Percentiles rank a stretch among this genome's conserved stretches.
These are phyloP conservation scores for Subacronicta megacephala DNA, from an alignment of 2,888 invertebrate genomes.

Conservation along the genomic window DNA sequence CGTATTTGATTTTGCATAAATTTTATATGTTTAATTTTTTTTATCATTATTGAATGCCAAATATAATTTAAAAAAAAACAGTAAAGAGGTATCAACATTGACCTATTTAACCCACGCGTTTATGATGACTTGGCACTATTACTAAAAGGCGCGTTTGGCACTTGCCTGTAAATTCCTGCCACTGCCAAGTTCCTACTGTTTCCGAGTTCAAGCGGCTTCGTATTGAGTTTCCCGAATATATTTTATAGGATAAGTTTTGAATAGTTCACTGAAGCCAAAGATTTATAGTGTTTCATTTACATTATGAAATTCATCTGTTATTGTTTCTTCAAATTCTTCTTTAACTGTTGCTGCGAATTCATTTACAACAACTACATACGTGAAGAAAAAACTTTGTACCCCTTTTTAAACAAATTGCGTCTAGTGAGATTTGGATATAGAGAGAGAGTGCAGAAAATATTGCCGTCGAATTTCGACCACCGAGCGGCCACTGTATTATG, in stretches of 20 bases:
- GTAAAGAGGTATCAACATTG: constrained; percentile 22
- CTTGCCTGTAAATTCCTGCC: constrained; percentile 42
- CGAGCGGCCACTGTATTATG: too few relatives aligned
- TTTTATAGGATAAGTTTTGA: constrained; percentile 65
- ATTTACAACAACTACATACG: too few relatives aligned
- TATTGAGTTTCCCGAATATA: constrained; percentile 54
- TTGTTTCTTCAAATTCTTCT: constrained; percentile 23
- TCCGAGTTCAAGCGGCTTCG: constrained; percentile 50
- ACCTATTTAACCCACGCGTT: constrained; percentile 41
- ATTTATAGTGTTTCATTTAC: constrained; percentile 47
- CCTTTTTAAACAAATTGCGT: too few relatives aligned
- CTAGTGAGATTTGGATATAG: too few relatives aligned
- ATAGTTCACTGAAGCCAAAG: constrained; percentile 32
- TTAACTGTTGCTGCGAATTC: constrained; percentile 2
- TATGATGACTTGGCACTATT: constrained; percentile 66
- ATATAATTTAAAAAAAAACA: too few relatives aligned
- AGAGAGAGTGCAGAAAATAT: too few relatives aligned
- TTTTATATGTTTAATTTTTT: too few relatives aligned
- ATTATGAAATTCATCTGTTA: constrained; percentile 29
- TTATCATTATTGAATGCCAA: too few relatives aligned
- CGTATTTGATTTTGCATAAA: too few relatives aligned
- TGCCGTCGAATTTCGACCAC: too few relatives aligned
- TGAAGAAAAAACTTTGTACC: too few relatives aligned
- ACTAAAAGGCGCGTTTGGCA: constrained; percentile 57
- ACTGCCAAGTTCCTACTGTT: constrained; percentile 67